These are phyloP conservation scores for Sander lucioperca DNA, from an alignment of 2,113 vertebrate genomes.

Conservation along the genomic window DNA sequence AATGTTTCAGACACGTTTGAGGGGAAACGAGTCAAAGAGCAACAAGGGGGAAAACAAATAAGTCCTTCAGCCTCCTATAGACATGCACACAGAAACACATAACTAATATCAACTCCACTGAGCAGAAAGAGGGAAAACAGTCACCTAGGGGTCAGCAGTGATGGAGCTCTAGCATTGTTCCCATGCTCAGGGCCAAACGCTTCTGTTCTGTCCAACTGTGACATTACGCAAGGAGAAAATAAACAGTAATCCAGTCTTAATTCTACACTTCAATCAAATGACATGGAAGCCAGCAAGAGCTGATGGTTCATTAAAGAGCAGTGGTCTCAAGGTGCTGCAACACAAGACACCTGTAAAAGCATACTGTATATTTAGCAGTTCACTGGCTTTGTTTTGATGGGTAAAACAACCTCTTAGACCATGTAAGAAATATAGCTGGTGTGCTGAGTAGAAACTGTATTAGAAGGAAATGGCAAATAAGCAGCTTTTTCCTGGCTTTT, in stretches of 20 bases:
- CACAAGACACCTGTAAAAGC: constrained; percentile 30
- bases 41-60: constrained; percentile 78
- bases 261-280: constrained; percentile 63
- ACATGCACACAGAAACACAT: constrained; percentile 65
- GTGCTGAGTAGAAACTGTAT: constrained; percentile 52
- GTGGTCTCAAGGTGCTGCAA: constrained; percentile 45
- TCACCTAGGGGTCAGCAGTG: constrained; percentile 66
- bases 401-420: constrained; percentile 28
- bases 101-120: constrained; percentile 70
- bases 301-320: constrained; percentile 58
- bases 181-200: constrained; percentile 56
- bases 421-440: constrained; percentile 41
- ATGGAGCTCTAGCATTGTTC: constrained; percentile 59
- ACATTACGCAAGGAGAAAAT: constrained; percentile 57
- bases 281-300: constrained; percentile 50
- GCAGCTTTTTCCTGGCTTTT: constrained; percentile 44
- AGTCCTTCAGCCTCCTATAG: constrained; percentile 69
- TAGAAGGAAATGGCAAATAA: constrained; percentile 27
- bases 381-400: constrained; percentile 41
- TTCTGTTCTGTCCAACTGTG: constrained; percentile 65
- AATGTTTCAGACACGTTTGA: constrained; percentile 78
- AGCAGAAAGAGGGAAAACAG: constrained; percentile 66
- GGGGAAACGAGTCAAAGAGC: constrained; percentile 79
- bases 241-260: constrained; percentile 62
- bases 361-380: constrained; percentile 19